Evolutionary conservation across 2,113 vertebrate species (phyloP).

Genomic region (Amblyopsis rosae): DNA sequence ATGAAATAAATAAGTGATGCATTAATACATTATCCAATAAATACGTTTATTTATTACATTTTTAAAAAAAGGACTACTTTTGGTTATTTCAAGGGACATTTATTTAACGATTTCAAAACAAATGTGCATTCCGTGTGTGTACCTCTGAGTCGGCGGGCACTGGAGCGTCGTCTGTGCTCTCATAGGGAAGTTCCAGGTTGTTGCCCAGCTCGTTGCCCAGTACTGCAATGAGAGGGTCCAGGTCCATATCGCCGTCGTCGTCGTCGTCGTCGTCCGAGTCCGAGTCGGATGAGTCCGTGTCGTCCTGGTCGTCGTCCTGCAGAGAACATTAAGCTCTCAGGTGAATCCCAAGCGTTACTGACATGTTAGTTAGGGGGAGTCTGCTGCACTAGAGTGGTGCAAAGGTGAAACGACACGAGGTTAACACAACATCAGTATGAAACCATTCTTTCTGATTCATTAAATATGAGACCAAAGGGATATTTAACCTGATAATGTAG

Average conservation of each 20-base stretch:
- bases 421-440: no score
- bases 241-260: constrained; percentile 88
- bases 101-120: no score
- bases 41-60: no score
- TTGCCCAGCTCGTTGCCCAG: constrained; percentile 77
- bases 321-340: constrained; percentile 1
- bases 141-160: constrained; percentile 75
- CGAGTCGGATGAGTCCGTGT: constrained; percentile 81
- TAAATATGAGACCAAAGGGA: no score
- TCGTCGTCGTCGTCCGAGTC: constrained; percentile 87
- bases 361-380: background rate
- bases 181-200: constrained; percentile 49
- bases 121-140: background rate
- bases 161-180: constrained; percentile 82
- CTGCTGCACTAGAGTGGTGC: background rate
- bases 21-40: no score
- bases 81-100: no score
- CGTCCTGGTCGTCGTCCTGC: constrained; percentile 81
- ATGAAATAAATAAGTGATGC: no score
- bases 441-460: no score
- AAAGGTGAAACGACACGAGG: no score
- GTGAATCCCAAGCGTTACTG: no score
- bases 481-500: no score
- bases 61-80: no score
- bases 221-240: constrained; percentile 86